phyloP scores from a whole-genome alignment of 2,113 vertebrate genomes.

The Limanda limanda region DNA sequence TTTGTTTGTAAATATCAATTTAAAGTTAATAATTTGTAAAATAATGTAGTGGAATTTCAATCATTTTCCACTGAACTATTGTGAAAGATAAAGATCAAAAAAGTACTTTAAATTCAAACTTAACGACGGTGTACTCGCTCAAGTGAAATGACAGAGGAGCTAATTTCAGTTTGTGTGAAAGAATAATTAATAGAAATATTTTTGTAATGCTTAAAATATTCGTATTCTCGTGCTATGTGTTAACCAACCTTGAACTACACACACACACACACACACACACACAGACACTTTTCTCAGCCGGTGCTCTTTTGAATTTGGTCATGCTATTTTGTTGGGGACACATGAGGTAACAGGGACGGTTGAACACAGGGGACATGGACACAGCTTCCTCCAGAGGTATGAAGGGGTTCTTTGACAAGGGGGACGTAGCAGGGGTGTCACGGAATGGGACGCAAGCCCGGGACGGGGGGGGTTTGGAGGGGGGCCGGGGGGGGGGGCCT shows the following conservation, averaged over 20 bases:
- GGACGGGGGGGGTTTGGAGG: slow-evolving; percentile 22
- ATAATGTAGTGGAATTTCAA: too few relatives aligned
- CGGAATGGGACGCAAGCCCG: slow-evolving; percentile 58
- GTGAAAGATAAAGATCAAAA: too few relatives aligned
- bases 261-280: slow-evolving; percentile 25
- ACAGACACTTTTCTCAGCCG: slow-evolving; percentile 62
- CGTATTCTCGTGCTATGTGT: background rate
- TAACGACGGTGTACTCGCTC: too few relatives aligned
- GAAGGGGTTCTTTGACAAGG: slow-evolving; percentile 27
- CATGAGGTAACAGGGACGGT: slow-evolving; percentile 60
- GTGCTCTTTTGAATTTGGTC: slow-evolving; percentile 88
- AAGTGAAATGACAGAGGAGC: too few relatives aligned
- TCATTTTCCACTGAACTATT: too few relatives aligned
- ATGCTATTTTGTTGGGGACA: slow-evolving; percentile 81
- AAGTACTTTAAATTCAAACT: background rate
- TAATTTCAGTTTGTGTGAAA: too few relatives aligned
- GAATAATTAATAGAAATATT: background rate
- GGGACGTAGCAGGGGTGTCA: slow-evolving; percentile 13
- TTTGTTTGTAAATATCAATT: too few relatives aligned
- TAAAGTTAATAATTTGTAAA: too few relatives aligned
- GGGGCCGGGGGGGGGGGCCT: slow-evolving; percentile 48
- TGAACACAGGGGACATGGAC: slow-evolving; percentile 35
- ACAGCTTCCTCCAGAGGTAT: slow-evolving; percentile 54
- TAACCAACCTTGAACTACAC: slow-evolving; percentile 19
- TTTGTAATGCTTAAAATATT: background rate